Conservation (phyloP, 2,888 invertebrate species). For the Eristalis tenax region DNA sequence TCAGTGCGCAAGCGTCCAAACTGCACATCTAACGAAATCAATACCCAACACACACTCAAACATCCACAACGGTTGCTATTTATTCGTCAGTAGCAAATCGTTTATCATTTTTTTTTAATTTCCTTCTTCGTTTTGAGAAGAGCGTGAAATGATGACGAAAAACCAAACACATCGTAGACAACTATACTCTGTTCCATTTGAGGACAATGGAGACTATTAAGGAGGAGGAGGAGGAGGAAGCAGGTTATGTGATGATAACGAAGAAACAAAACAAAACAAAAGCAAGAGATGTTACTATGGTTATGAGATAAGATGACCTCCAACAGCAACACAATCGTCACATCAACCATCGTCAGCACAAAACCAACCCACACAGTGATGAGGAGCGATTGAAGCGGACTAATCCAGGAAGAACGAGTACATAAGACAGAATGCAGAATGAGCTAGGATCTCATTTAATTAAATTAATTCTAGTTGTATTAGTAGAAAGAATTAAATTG, state of each 20-base stretch:
- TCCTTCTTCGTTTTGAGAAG: slow-evolving; percentile 56
- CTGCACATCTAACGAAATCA: slow-evolving; percentile 77
- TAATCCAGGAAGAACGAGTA: not conserved
- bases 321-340: not conserved
- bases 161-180: slow-evolving; percentile 30
- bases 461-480: slow-evolving; percentile 42
- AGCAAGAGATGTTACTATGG: not conserved
- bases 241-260: not conserved
- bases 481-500: slow-evolving; percentile 21
- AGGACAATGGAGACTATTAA: slow-evolving; percentile 12
- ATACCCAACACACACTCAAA: slow-evolving; percentile 15
- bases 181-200: slow-evolving; percentile 14
- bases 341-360: slow-evolving; percentile 31
- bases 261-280: not conserved
- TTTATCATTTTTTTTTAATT: slow-evolving; percentile 26
- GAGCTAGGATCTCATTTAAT: slow-evolving; percentile 57
- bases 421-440: slow-evolving; percentile 59
- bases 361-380: not conserved
- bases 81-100: slow-evolving; percentile 62
- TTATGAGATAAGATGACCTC: not conserved
- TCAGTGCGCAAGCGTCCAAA: slow-evolving; percentile 79
- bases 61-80: slow-evolving; percentile 53
- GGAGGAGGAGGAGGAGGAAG: not conserved
- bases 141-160: slow-evolving; percentile 60
- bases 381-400: not conserved